Percentiles rank a stretch among this genome's conserved stretches.
Evolutionary conservation across 2,797 vertebrate species (phyloP).

Genomic region (Odontamblyopus rebecca): DNA sequence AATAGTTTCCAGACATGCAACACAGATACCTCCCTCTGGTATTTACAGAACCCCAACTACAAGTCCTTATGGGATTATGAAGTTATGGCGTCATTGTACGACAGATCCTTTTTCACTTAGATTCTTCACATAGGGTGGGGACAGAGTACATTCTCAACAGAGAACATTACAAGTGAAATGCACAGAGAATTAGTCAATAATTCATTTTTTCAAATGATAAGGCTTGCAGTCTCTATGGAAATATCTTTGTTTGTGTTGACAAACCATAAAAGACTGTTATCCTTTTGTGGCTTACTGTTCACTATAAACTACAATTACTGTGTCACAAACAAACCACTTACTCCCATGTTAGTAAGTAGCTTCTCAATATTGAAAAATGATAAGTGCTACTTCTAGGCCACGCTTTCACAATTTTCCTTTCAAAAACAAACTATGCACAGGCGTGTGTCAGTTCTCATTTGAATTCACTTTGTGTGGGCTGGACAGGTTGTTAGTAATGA

Average conservation of each 20-base stretch:
- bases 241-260: conserved; percentile 34
- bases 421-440: conserved; percentile 7
- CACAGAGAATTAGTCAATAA: conserved; percentile 14
- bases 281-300: conserved; percentile 21
- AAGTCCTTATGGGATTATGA: conserved; percentile 35
- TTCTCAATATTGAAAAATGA: conserved; percentile 1
- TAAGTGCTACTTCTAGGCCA: conserved; percentile 2
- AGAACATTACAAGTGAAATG: conserved; percentile 20
- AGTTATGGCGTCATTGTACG: conserved; percentile 35
- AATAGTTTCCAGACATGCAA: conserved; percentile 56
- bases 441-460: background rate
- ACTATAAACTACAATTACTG: conserved; percentile 5
- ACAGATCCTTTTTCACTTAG: conserved; percentile 3
- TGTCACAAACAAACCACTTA: conserved; percentile 4
- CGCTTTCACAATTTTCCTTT: background rate
- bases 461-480: conserved; percentile 2
- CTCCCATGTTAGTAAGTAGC: background rate
- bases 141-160: background rate
- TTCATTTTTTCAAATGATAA: conserved; percentile 8
- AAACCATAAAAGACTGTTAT: conserved; percentile 21
- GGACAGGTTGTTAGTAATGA: background rate
- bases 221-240: background rate
- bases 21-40: conserved; percentile 58
- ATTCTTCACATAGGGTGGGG: background rate
- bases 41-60: conserved; percentile 44